A percentile compares a stretch with the other conserved stretches of the same genome.
These are phyloP conservation scores for Micoletzkya japonica DNA, from an alignment of 2,888 invertebrate genomes.

Conservation along the genomic window DNA sequence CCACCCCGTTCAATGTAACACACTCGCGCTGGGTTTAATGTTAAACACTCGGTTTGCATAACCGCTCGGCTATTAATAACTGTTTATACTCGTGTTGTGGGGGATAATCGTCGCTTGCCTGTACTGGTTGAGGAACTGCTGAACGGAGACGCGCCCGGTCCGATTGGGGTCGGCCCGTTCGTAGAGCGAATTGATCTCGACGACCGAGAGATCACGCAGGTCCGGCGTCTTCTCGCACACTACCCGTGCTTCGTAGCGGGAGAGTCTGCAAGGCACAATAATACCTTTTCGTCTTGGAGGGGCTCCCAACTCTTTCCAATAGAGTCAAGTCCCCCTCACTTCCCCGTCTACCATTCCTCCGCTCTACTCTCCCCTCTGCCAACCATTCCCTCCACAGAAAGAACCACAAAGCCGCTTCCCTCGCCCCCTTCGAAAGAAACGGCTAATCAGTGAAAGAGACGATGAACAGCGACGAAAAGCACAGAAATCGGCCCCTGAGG, in stretches of 20 bases:
- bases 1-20: background rate
- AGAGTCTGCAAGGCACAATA: conserved; percentile 37
- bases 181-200: conserved; percentile 44
- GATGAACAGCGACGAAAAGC: too few relatives aligned
- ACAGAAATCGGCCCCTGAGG: too few relatives aligned
- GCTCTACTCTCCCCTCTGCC: background rate
- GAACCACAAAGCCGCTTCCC: too few relatives aligned
- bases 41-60: too few relatives aligned
- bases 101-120: conserved; percentile 6
- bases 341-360: background rate
- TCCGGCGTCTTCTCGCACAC: conserved; percentile 48
- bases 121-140: conserved; percentile 37
- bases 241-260: conserved; percentile 46
- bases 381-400: too few relatives aligned
- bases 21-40: too few relatives aligned
- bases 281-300: background rate
- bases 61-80: too few relatives aligned
- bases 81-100: too few relatives aligned
- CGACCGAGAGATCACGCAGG: conserved; percentile 38
- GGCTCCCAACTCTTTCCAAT: background rate
- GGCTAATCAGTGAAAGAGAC: too few relatives aligned
- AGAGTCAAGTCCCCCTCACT: background rate
- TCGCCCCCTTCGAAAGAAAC: too few relatives aligned
- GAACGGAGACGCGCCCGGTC: conserved; percentile 38
- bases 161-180: conserved; percentile 36